Conservation (phyloP, 2,797 vertebrate species). For the Anableps anableps region DNA sequence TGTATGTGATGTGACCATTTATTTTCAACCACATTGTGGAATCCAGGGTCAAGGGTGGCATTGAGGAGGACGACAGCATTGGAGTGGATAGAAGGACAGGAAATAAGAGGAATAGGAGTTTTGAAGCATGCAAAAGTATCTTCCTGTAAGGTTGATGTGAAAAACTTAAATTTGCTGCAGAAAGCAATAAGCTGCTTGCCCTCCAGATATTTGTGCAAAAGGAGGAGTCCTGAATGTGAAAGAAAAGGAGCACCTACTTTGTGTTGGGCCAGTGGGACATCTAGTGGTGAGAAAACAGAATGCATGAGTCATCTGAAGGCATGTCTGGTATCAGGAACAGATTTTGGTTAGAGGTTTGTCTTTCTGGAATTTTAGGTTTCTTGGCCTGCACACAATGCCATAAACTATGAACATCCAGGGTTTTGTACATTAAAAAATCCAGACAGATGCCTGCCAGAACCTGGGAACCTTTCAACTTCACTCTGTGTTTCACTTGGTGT, state of each 20-base stretch:
- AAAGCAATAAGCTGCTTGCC: background rate
- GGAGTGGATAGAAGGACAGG: slow-evolving; percentile 22
- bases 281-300: slow-evolving; percentile 57
- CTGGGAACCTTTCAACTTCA: background rate
- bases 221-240: background rate
- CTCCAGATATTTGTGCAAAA: slow-evolving; percentile 8
- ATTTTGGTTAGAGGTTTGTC: background rate
- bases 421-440: background rate
- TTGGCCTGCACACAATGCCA: background rate
- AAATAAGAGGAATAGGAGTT: slow-evolving; percentile 42
- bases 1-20: slow-evolving; percentile 19
- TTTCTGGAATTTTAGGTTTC: background rate
- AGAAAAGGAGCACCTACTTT: background rate
- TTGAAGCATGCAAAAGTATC: slow-evolving; percentile 4
- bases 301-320: background rate
- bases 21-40: slow-evolving; percentile 10
- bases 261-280: slow-evolving; percentile 50
- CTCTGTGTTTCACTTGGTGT: background rate
- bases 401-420: background rate
- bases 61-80: slow-evolving; percentile 12
- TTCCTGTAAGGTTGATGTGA: slow-evolving; percentile 14
- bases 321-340: background rate
- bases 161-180: slow-evolving; percentile 31
- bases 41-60: slow-evolving; percentile 35
- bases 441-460: rapidly evolving